Evolutionary conservation across 1,140 invertebrate genomes (phyloP).

Genomic region (Mactra quadrangularis): DNA sequence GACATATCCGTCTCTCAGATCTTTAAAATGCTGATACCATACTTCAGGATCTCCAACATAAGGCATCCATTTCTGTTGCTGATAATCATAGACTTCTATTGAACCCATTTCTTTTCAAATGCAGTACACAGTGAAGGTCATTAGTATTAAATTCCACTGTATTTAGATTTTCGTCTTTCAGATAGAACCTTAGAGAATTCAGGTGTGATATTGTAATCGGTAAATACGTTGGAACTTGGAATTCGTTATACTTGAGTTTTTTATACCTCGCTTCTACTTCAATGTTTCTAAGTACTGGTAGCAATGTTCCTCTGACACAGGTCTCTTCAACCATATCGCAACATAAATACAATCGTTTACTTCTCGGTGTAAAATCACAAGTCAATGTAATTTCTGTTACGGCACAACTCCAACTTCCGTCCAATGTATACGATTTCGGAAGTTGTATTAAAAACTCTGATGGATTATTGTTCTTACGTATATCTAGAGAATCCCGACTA

Average conservation of each 20-base stretch:
- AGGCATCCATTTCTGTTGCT: no score
- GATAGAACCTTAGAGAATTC: constrained; percentile 33
- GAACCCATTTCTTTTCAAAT: constrained; percentile 20
- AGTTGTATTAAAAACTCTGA: constrained; percentile 43
- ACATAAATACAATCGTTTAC: constrained; percentile 35
- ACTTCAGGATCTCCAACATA: no score
- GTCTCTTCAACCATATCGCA: constrained; percentile 44
- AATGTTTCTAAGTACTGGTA: constrained; percentile 31
- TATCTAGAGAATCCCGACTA: neutral
- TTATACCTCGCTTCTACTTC: constrained; percentile 8
- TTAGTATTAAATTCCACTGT: constrained; percentile 12
- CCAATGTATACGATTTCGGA: constrained; percentile 20
- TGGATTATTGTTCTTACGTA: constrained; percentile 19
- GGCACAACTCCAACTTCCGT: constrained; percentile 52
- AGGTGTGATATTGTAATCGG: constrained; percentile 22
- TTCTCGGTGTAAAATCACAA: neutral
- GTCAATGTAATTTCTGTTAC: constrained; percentile 34
- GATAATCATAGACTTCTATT: no score
- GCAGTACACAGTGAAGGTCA: constrained; percentile 13
- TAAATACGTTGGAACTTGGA: constrained; percentile 15
- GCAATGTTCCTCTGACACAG: neutral
- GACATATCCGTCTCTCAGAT: no score
- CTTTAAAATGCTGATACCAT: no score
- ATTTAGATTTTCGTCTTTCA: constrained; percentile 45
- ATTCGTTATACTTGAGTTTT: constrained; percentile 17